Evolutionary conservation across 1,140 invertebrate genomes (phyloP).

Genomic region (Ganaspis sp.): DNA sequence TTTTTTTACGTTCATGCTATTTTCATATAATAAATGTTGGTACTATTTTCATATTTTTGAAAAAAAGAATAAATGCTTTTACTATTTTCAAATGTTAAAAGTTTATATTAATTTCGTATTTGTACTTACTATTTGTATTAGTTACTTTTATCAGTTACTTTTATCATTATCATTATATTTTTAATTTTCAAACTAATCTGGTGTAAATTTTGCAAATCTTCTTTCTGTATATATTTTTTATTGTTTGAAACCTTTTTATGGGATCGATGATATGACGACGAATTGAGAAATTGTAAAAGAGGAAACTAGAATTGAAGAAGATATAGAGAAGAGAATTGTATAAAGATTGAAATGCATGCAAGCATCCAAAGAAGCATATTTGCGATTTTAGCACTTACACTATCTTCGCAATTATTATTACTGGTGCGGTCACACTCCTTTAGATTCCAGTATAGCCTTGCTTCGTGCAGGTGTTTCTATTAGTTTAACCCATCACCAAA

Average conservation of each 20-base stretch:
- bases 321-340: neutral
- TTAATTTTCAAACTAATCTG: no score
- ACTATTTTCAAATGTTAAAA: no score
- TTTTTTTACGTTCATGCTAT: no score
- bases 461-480: conserved; percentile 82
- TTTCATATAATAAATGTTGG: no score
- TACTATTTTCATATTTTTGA: no score
- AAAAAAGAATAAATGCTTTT: no score
- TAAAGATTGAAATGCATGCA: conserved; percentile 39
- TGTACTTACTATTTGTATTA: no score
- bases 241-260: neutral
- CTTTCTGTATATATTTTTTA: no score
- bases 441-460: conserved; percentile 79
- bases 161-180: no score
- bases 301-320: neutral
- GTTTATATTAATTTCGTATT: no score
- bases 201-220: no score
- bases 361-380: conserved; percentile 39
- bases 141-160: no score
- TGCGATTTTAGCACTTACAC: conserved; percentile 67
- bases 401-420: conserved; percentile 69
- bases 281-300: neutral
- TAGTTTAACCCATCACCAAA: conserved; percentile 77
- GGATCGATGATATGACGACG: neutral
- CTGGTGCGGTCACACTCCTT: conserved; percentile 71